Base-by-base conservation (phyloP, 2,113 vertebrate species). In the Trachemys scripta region DNA sequence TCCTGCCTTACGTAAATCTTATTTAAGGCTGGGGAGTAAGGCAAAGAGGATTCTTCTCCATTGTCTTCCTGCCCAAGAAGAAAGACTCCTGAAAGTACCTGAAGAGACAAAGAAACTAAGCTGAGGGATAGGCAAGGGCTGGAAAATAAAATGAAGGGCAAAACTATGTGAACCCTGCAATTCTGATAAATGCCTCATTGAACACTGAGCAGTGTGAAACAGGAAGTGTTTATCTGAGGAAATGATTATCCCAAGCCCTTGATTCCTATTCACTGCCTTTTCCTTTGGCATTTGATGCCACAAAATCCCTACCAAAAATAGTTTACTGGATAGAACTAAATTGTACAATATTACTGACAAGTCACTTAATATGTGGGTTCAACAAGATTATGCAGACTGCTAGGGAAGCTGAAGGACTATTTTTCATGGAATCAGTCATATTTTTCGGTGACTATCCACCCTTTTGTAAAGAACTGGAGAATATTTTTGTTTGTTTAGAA, bases 91-190 rank as follows among this genome's bases (percentile, higher is more conserved):
- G 20, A 54, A 54, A 22, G 53, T 54, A 54, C 53, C 53, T 54
- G 53, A 54, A 54, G 53, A 54, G 53, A 54, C 19, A 54, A 54
- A 54, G 19, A 20, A 54, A 54, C 20, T 54, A 22, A 54, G 53
- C 51, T 22, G 19, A 22, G 53, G 20, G 53, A 54, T 22, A 54
- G 53, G 20, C 20, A 8, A 22, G 53, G 53, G 53, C 53, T 54
- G 38, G n/a, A 4, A n/a, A 31, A 31, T 47, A 75, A 75, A 83
- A 75, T 0, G 0, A 49, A 54, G n/a, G 24, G 51, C 80, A 89
- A 54, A n/a, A 16, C 1, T 0, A 20, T 47, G 10, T 85, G 47
- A 7, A 20, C 0, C 0, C n/a, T 16, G 19, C 1, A 1, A 42
- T 2, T 0, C 47, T 42, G 53, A 16, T 82, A 27, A n/a, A 31